A percentile compares a stretch with the other conserved stretches of the same genome.
These are phyloP conservation scores for Carabus problematicus DNA, from an alignment of 2,888 invertebrate species.

Conservation along the genomic window DNA sequence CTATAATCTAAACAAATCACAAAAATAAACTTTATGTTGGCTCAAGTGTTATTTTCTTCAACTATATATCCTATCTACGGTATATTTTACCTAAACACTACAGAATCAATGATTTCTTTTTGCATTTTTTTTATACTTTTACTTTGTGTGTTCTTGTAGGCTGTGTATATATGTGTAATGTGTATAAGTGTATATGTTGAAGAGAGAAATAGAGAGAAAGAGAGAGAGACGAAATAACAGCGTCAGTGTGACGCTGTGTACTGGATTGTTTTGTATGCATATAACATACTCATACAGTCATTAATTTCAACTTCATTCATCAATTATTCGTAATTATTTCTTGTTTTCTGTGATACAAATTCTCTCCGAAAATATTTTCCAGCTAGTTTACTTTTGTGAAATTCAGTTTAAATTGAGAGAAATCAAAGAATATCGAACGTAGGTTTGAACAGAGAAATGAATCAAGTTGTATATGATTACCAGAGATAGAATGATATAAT, in stretches of 20 bases:
- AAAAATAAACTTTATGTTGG: conserved; percentile 60
- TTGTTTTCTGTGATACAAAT: too few relatives aligned
- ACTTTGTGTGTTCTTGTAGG: conserved; percentile 1
- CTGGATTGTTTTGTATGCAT: conserved; percentile 37
- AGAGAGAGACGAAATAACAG: conserved; percentile 26
- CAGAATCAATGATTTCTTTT: conserved; percentile 33
- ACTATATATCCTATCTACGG: conserved; percentile 35
- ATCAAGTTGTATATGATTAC: too few relatives aligned
- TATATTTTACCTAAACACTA: conserved; percentile 30
- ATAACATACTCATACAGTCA: conserved; percentile 33
- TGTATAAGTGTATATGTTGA: conserved; percentile 1
- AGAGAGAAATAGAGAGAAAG: too few relatives aligned
- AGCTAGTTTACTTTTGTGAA: too few relatives aligned
- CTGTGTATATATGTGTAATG: conserved; percentile 5
- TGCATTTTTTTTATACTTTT: conserved; percentile 15
- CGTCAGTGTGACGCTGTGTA: conserved; percentile 3
- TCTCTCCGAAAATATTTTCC: too few relatives aligned
- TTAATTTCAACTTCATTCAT: conserved; percentile 4
- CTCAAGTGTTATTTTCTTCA: conserved; percentile 53
- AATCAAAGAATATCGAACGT: too few relatives aligned
- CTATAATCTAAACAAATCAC: conserved; percentile 62
- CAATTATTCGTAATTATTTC: too few relatives aligned
- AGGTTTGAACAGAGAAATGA: too few relatives aligned
- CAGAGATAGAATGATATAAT: too few relatives aligned
- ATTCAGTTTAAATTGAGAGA: too few relatives aligned